These are phyloP conservation scores for Streblospio benedicti DNA, from an alignment of 1,140 invertebrate genomes.

Conservation along the genomic window DNA sequence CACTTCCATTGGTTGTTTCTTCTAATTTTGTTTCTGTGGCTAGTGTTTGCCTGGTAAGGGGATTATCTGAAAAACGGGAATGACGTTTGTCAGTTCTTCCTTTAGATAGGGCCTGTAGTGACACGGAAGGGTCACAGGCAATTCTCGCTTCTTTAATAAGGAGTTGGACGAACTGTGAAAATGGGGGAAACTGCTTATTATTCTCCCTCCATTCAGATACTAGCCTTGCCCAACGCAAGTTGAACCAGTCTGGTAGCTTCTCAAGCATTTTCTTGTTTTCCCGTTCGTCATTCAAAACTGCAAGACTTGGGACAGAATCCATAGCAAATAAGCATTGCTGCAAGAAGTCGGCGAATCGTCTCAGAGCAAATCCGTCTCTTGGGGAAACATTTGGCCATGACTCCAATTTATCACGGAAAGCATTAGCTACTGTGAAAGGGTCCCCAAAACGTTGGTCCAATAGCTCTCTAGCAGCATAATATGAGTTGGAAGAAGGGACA, in stretches of 20 bases:
- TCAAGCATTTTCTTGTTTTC: slow-evolving; percentile 22
- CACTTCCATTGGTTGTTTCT: no score
- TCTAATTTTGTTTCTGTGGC: no score
- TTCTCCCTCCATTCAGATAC: slow-evolving; percentile 7
- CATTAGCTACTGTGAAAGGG: background rate
- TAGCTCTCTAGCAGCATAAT: background rate
- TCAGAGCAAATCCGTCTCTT: slow-evolving; percentile 13
- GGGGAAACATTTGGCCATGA: slow-evolving; percentile 11
- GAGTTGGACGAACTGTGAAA: slow-evolving; percentile 20
- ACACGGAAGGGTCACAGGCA: slow-evolving; percentile 21
- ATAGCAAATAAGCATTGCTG: slow-evolving; percentile 21
- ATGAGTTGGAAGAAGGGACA: no score
- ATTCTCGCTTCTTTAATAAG: slow-evolving; percentile 20
- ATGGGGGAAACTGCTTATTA: slow-evolving; percentile 19
- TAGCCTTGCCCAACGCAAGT: slow-evolving; percentile 15
- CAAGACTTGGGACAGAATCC: slow-evolving; percentile 4
- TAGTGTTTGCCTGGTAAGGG: no score
- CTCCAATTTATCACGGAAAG: slow-evolving; percentile 6
- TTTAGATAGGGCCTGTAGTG: no score
- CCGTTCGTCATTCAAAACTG: slow-evolving; percentile 20
- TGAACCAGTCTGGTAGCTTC: slow-evolving; percentile 25
- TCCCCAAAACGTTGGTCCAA: slow-evolving; percentile 1
- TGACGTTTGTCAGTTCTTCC: no score
- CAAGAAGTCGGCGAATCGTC: slow-evolving; percentile 20
- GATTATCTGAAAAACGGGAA: no score